phyloP scores from a whole-genome alignment of 2,797 vertebrate species.

The Brotula barbata region DNA sequence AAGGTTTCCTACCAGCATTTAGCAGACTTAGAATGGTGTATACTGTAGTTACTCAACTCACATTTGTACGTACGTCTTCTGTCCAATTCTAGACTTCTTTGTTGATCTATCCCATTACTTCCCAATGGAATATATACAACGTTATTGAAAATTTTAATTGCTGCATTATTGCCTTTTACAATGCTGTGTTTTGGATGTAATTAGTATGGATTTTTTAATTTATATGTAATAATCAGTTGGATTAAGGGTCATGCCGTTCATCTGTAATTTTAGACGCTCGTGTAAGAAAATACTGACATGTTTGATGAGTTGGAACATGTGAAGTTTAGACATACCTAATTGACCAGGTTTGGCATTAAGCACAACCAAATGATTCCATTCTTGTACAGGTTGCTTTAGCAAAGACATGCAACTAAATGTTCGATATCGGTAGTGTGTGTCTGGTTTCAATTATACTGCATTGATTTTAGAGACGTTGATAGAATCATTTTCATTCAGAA shows the following conservation, averaged over 20 bases:
- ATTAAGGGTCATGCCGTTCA: conserved; percentile 80
- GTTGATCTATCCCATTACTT: conserved; percentile 68
- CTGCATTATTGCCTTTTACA: conserved; percentile 85
- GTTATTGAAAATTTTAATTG: conserved; percentile 79
- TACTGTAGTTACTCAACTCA: conserved; percentile 75
- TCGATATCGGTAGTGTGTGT: conserved; percentile 44
- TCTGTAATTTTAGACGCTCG: conserved; percentile 66
- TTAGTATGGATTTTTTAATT: conserved; percentile 84
- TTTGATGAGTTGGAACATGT: conserved; percentile 55
- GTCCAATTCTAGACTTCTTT: conserved; percentile 70
- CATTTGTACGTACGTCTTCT: conserved; percentile 74
- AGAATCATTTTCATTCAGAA: conserved; percentile 65
- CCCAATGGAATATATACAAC: conserved; percentile 75
- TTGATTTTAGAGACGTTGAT: conserved; percentile 51
- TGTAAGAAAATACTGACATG: conserved; percentile 56
- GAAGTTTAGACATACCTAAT: conserved; percentile 53
- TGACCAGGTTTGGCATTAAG: conserved; percentile 70
- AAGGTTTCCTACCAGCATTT: conserved; percentile 83
- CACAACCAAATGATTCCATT: conserved; percentile 70
- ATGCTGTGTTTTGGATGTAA: conserved; percentile 85
- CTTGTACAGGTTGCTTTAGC: conserved; percentile 30
- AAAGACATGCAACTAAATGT: conserved; percentile 55
- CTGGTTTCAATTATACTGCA: conserved; percentile 45
- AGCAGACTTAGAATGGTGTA: conserved; percentile 77
- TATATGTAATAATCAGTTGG: conserved; percentile 78